These are phyloP conservation scores for Mionectes olivaceus DNA, from an alignment of 2,797 vertebrate genomes.

Conservation along the genomic window DNA sequence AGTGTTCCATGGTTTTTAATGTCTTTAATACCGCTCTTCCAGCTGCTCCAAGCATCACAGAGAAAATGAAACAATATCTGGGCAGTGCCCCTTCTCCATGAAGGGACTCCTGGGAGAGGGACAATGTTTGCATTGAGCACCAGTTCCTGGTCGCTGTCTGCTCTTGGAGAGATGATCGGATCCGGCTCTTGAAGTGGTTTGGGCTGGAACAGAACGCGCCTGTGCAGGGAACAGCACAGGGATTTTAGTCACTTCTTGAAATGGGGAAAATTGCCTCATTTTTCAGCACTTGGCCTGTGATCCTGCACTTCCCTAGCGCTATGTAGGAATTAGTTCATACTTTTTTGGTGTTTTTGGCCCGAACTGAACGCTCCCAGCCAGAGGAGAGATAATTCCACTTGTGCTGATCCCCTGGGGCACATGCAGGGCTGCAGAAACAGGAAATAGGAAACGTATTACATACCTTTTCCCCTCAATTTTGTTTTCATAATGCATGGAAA, in stretches of 20 bases:
- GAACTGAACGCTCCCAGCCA: slow-evolving; percentile 77
- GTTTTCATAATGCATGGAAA: slow-evolving; percentile 69
- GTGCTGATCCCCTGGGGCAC: slow-evolving; percentile 64
- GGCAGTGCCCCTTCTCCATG: not conserved
- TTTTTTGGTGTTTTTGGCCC: slow-evolving; percentile 85
- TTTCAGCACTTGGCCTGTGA: slow-evolving; percentile 59
- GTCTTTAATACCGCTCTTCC: not conserved
- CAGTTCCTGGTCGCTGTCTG: not conserved
- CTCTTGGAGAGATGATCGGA: not conserved
- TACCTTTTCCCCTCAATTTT: slow-evolving; percentile 77
- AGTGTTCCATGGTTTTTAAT: not conserved
- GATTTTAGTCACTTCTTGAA: slow-evolving; percentile 62
- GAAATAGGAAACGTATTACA: slow-evolving; percentile 89
- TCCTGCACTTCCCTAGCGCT: slow-evolving; percentile 61
- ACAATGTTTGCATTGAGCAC: slow-evolving; percentile 34
- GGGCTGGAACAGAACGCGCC: slow-evolving; percentile 61
- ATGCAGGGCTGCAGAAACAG: slow-evolving; percentile 79
- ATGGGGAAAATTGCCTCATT: slow-evolving; percentile 69
- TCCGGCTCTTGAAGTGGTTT: slow-evolving; percentile 46
- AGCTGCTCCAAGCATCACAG: not conserved
- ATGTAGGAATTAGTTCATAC: slow-evolving; percentile 81
- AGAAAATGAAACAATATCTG: not conserved
- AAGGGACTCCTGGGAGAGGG: not conserved
- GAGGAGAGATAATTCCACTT: slow-evolving; percentile 82
- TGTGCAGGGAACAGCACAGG: slow-evolving; percentile 56